phyloP scores from a whole-genome alignment of 2,113 vertebrate species.

The Clupea harengus region DNA sequence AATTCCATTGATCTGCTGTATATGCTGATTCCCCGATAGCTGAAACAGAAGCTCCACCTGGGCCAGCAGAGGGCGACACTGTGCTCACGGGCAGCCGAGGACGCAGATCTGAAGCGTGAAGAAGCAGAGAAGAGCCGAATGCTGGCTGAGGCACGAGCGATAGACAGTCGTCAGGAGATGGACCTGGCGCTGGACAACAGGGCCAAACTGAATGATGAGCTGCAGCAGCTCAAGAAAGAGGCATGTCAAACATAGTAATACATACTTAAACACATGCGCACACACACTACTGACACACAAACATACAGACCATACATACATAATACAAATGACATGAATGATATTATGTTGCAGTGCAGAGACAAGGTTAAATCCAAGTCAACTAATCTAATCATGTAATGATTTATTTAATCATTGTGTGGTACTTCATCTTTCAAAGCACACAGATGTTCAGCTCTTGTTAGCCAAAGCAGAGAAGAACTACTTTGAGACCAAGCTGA shows the following conservation, averaged over 20 bases:
- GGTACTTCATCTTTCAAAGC: slow-evolving; percentile 39
- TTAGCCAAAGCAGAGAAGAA: slow-evolving; percentile 64
- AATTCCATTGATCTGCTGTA: background rate
- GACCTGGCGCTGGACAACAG: slow-evolving; percentile 56
- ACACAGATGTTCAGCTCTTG: slow-evolving; percentile 58
- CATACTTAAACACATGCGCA: background rate
- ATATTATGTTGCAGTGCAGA: background rate
- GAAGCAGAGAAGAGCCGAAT: slow-evolving; percentile 61
- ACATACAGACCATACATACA: background rate
- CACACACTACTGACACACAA: background rate
- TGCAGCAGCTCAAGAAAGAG: slow-evolving; percentile 62
- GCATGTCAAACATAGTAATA: slow-evolving; percentile 38
- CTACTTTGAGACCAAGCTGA: slow-evolving; percentile 69
- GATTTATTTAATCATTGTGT: background rate
- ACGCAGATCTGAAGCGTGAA: slow-evolving; percentile 46
- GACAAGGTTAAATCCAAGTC: background rate
- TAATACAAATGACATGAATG: background rate
- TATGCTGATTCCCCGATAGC: slow-evolving; percentile 40
- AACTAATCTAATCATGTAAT: background rate
- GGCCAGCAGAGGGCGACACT: slow-evolving; percentile 68
- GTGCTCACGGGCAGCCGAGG: slow-evolving; percentile 56
- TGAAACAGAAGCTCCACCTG: slow-evolving; percentile 65
- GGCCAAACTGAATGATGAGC: slow-evolving; percentile 58
- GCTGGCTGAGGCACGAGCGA: slow-evolving; percentile 56
- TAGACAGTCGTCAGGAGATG: slow-evolving; percentile 53